Base-by-base conservation (phyloP, 2,113 vertebrate species). In the Nestor notabilis region DNA sequence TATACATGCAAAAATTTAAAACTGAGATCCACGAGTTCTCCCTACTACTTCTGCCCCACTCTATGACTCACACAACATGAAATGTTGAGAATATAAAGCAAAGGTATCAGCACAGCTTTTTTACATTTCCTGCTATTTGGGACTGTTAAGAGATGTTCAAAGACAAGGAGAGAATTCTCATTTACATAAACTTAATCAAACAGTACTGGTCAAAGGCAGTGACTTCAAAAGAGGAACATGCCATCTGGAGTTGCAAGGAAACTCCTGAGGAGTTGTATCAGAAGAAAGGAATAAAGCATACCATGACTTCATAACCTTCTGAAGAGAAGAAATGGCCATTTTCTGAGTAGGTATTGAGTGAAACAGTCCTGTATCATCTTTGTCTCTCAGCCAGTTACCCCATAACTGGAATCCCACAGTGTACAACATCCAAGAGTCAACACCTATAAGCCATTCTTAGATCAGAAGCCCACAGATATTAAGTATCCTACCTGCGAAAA, bases 151-250 rank as follows among this genome's bases (percentile, higher is more conserved):
- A 82, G 33, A 71, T 28, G 27, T 76, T 90, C 65, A 92, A 90
- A 96, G 75, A 82, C 70, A 95, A n/a, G 53, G 27, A 81, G 15
- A 74, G n/a, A 86, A 65, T 74, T 58, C 58, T 92, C 41, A 90
- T 93, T 86, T 92, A 88, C 82, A 86, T 77, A 65, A 83, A 92
- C 29, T 50, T 91, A 90, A 90, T 85, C 90, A 93, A 97, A 96
- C 66, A 41, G 29, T 79, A 72, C 15, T 44, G 85, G 95, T 77
- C 89, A 95, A 97, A 95, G 44, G 53, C 70, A 86, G 53, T 25
- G 56, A 83, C 63, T 95, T 94, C 75, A 83, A 92, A 94, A 85
- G 66, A 76, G 17, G 66, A 87, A 75, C 28, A 55, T 10, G 47
- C 39, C 74, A 87, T 77, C 53, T 70, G 86, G 58, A 95, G 13